Evolutionary conservation across 1,140 invertebrate genomes (phyloP).

Genomic region (Philotrypesis tridentata): DNA sequence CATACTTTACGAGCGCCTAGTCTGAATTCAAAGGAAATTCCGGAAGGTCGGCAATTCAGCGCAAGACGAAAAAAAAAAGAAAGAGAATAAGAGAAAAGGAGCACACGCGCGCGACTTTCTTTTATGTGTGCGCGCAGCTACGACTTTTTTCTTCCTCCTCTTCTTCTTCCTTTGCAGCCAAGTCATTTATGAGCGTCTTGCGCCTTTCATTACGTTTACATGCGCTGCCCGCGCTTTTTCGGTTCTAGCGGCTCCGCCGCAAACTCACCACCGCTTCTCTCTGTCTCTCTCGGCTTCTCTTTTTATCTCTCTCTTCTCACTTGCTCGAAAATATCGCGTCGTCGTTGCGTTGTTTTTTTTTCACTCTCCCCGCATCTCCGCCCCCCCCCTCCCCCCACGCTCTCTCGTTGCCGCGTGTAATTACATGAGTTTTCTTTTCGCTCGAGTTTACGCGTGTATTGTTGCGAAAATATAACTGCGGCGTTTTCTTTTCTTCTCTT

Average conservation of each 20-base stretch:
- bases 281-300: too few relatives aligned
- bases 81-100: not conserved
- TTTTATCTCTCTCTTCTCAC: not conserved
- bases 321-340: not conserved
- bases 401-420: constrained; percentile 10
- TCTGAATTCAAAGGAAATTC: constrained; percentile 18
- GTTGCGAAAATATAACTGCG: not conserved
- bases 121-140: not conserved
- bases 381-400: too few relatives aligned
- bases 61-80: not conserved
- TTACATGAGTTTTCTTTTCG: constrained; percentile 10
- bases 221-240: not conserved
- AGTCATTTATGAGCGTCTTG: not conserved
- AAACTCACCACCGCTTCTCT: not conserved
- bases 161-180: not conserved
- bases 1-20: not conserved
- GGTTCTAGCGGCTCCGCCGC: not conserved
- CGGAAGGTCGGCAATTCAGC: constrained; percentile 16
- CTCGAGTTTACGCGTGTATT: not conserved
- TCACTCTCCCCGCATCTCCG: too few relatives aligned
- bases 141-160: not conserved
- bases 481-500: not conserved
- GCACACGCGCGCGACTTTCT: not conserved
- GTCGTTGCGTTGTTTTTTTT: not conserved
- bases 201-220: not conserved